Evolutionary conservation across 2,888 invertebrate genomes (phyloP).

Genomic region (Xanthia icteritia): DNA sequence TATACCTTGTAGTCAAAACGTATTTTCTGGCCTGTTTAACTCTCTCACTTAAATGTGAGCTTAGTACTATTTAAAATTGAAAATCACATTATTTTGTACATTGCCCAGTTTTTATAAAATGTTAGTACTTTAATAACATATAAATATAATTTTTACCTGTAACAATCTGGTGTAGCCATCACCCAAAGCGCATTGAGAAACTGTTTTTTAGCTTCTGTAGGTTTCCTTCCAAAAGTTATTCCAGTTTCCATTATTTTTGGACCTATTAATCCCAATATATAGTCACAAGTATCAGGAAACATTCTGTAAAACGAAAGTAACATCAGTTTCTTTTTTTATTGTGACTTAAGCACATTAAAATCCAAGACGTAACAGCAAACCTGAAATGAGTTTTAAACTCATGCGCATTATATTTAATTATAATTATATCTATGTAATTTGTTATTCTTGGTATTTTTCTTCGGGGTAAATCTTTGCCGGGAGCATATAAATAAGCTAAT

Average conservation of each 20-base stretch:
- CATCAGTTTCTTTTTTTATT: background rate
- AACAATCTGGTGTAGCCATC: background rate
- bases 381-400: conserved; percentile 7
- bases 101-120: too few relatives aligned
- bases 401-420: conserved; percentile 1
- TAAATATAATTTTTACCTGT: too few relatives aligned
- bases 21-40: too few relatives aligned
- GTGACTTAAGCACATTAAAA: background rate
- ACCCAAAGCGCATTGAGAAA: conserved; percentile 8
- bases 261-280: conserved; percentile 1
- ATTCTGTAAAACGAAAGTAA: conserved; percentile 6
- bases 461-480: background rate
- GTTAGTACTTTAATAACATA: too few relatives aligned
- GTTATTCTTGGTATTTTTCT: conserved; percentile 5
- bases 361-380: background rate
- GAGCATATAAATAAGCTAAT: background rate
- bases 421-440: background rate
- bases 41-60: too few relatives aligned
- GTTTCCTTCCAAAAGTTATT: conserved; percentile 1
- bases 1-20: too few relatives aligned
- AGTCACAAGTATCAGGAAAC: background rate
- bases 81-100: too few relatives aligned
- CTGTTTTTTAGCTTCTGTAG: conserved; percentile 6
- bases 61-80: too few relatives aligned
- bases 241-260: conserved; percentile 10